phyloP scores from a whole-genome alignment of 2,113 vertebrate genomes.

The Xenopus borealis region DNA sequence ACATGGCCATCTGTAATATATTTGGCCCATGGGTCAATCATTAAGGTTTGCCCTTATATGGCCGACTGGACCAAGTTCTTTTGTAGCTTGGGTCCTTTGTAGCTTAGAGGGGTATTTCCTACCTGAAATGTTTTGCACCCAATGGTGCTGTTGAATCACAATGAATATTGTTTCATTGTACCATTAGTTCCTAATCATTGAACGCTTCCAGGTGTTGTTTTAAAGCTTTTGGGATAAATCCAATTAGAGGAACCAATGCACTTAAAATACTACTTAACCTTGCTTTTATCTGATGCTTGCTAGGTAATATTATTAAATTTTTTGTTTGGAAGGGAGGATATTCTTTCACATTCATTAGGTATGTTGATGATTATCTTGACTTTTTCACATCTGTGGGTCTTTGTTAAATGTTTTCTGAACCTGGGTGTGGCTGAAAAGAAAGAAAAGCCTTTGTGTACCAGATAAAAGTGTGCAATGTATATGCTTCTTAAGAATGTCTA shows the following conservation, averaged over 20 bases:
- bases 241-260: neutral
- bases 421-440: conserved; percentile 29
- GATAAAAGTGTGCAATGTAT: conserved; percentile 29
- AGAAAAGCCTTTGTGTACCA: conserved; percentile 35
- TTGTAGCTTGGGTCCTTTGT: no score
- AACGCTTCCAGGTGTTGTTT: no score
- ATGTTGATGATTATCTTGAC: conserved; percentile 26
- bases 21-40: no score
- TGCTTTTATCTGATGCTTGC: conserved; percentile 17
- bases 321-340: conserved; percentile 9
- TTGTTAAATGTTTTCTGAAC: conserved; percentile 14
- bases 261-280: conserved; percentile 8
- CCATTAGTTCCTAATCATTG: no score
- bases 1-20: no score
- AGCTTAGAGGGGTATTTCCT: no score
- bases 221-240: neutral
- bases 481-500: conserved; percentile 35
- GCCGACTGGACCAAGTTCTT: no score
- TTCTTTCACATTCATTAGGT: neutral
- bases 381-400: conserved; percentile 23
- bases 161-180: no score
- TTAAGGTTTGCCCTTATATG: no score
- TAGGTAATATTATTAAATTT: conserved; percentile 20
- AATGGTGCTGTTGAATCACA: no score
- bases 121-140: no score